Conservation (phyloP, 2,888 invertebrate genomes). For the Alloscopus bannaensis region DNA sequence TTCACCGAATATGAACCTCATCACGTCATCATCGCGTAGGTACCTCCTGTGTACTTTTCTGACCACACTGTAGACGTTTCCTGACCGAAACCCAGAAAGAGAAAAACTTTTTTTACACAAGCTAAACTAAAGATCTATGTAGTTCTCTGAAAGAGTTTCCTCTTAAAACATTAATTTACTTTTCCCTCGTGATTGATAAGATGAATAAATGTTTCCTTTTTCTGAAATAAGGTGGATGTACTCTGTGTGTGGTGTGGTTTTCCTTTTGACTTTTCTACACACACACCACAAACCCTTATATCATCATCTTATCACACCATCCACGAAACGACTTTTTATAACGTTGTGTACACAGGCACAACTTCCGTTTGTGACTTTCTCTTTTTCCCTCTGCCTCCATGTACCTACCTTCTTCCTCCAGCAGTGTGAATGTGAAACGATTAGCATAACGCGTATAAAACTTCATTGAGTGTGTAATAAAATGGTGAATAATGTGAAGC, state of each 20-base stretch:
- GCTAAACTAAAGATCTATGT: too few species aligned
- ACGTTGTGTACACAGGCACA: neutral
- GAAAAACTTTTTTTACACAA: too few species aligned
- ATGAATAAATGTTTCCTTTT: slow-evolving; percentile 2
- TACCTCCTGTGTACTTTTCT: neutral
- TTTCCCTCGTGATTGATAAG: slow-evolving; percentile 38
- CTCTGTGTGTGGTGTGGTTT: neutral
- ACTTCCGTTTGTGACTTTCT: neutral
- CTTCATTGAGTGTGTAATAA: slow-evolving; percentile 34
- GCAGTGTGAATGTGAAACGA: slow-evolving; percentile 16
- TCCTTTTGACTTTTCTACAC: neutral
- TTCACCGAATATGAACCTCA: too few species aligned
- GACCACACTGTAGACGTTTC: too few species aligned
- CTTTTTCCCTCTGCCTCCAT: neutral
- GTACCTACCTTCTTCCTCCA: neutral
- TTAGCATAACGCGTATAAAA: slow-evolving; percentile 39
- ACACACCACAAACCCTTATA: neutral
- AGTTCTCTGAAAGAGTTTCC: neutral
- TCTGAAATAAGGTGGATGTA: neutral
- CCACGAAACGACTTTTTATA: neutral
- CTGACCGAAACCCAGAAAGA: neutral
- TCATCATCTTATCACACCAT: neutral
- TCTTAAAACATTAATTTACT: slow-evolving; percentile 24
- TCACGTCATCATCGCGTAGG: too few species aligned
- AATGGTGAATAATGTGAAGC: slow-evolving; percentile 29